Evolutionary conservation across 1,140 invertebrate genomes (phyloP), one percentile per base, ranked within the genome.

Genomic region (Drosophila santomea): DNA sequence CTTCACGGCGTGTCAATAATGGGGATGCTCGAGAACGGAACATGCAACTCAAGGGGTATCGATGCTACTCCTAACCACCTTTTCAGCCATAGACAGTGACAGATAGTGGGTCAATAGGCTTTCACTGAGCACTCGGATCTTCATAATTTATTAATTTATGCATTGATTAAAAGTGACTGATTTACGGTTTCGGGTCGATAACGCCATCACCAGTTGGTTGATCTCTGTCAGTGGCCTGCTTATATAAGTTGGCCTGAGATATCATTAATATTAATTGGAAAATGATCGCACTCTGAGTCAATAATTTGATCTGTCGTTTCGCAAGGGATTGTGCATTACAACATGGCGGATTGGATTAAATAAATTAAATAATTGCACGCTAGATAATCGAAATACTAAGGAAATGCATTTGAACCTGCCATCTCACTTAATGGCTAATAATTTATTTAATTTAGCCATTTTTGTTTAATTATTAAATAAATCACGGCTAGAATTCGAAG

Each of bases 261-360:
- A 41, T 74, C 54, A 76, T 76, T 52, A 67, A 76, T 76, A 66
- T 76, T 76, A 76, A 76, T 59, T 76, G 73, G 73, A 76, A 76
- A 74, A 67, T 68, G 48, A 41, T 55, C 12, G 4, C 38, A 32
- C 15, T 15, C 41, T 47, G 12, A 51, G 48, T 38, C 35, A 56
- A 35, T 41, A 32, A 38, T 44, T 8, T 48, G 41, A 72, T 14
- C 43, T 62, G 58, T 44, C 39, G 20, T 62, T 60, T 55, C 20
- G 17, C 2, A 75, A 58, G 71, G 50, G 64, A 50, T 52, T 68
- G 36, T n/a, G 3, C 8, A 45, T 58, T 48, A 25, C 17, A 12
- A 3, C 2, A 12, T 47, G n/a, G 25, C 28, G 4, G 7, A 11
- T 39, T 39, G 23, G 1, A 23, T 59, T 15, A 47, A 38, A 39